These are phyloP conservation scores for Percina caprodes DNA, from an alignment of 2,113 vertebrate genomes.

Conservation along the genomic window DNA sequence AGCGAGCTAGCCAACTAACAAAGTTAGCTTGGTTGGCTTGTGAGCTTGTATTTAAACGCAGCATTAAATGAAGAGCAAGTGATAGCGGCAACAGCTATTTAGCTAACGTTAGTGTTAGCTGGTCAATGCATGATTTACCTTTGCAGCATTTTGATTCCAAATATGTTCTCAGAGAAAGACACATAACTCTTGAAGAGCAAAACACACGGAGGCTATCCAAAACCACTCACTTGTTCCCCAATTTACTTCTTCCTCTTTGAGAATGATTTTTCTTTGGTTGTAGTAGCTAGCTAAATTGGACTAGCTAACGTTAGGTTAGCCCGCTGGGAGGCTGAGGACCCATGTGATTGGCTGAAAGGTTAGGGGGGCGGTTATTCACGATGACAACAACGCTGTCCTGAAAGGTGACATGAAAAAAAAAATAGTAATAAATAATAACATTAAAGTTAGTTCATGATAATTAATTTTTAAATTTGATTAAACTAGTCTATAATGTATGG, in stretches of 20 bases:
- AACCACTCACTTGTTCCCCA: background rate
- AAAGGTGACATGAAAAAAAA: background rate
- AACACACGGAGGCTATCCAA: background rate
- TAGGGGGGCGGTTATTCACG: background rate
- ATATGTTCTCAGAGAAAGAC: slow-evolving; percentile 3
- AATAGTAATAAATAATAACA: background rate
- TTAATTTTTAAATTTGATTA: background rate
- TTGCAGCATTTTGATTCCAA: background rate
- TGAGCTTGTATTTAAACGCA: background rate
- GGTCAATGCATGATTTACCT: background rate
- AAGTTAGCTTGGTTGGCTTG: background rate
- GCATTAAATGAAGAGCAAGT: background rate
- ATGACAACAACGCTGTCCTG: background rate
- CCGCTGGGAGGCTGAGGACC: background rate
- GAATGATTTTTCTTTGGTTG: background rate
- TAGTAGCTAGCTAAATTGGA: background rate
- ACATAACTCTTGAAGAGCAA: background rate
- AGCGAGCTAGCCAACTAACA: background rate
- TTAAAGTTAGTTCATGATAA: background rate
- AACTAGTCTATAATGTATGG: background rate
- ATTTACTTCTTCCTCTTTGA: background rate
- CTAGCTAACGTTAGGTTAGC: background rate
- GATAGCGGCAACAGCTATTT: background rate
- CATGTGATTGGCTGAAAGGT: slow-evolving; percentile 7
- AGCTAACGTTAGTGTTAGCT: background rate